Conservation (phyloP, 1,140 invertebrate species). For the Aphidius ervi region DNA sequence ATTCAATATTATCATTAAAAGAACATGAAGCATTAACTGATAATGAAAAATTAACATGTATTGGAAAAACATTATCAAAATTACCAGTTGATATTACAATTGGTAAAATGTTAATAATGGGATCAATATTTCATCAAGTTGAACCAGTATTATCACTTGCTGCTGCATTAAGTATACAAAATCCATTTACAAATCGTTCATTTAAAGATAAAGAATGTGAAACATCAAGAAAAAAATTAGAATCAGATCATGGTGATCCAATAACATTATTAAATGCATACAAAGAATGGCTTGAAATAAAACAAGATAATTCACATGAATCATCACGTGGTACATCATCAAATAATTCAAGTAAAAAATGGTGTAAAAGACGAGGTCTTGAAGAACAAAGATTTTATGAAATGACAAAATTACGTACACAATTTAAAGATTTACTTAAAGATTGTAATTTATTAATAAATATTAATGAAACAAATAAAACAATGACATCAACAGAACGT, state of each 20-base stretch:
- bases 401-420: conserved; percentile 85
- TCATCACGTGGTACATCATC: conserved; percentile 29
- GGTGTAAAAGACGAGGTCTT: conserved; percentile 83
- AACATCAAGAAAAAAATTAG: conserved; percentile 73
- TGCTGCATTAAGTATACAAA: conserved; percentile 89
- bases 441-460: conserved; percentile 68
- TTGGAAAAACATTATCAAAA: conserved; percentile 83
- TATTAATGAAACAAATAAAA: conserved; percentile 48
- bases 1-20: conserved; percentile 80
- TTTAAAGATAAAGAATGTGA: conserved; percentile 80
- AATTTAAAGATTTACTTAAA: conserved; percentile 82
- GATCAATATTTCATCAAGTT: conserved; percentile 83
- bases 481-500: conserved; percentile 72
- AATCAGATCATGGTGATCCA: conserved; percentile 94
- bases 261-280: conserved; percentile 87
- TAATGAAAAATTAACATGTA: conserved; percentile 82
- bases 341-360: conserved; percentile 62
- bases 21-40: conserved; percentile 81
- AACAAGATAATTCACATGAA: conserved; percentile 52
- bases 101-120: conserved; percentile 95
- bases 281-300: conserved; percentile 83
- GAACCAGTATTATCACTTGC: conserved; percentile 90
- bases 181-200: conserved; percentile 87
- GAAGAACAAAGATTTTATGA: conserved; percentile 97
- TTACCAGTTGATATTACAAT: conserved; percentile 93